A percentile compares a stretch with the other conserved stretches of the same genome.
Evolutionary conservation across 2,113 vertebrate genomes (phyloP).

Genomic region (Sinocyclocheilus maitianheensis): DNA sequence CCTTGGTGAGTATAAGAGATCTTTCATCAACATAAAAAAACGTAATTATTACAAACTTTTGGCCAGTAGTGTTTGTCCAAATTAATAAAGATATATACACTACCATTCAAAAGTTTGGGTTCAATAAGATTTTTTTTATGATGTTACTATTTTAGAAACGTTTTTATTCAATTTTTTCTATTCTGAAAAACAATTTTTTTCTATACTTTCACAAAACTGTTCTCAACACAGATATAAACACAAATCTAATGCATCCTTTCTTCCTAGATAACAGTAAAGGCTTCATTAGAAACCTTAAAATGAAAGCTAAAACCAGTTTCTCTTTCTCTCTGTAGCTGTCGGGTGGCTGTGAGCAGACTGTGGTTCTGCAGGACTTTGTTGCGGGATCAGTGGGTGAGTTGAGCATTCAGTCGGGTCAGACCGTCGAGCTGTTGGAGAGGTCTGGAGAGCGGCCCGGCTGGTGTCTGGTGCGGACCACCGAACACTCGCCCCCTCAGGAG

Average conservation of each 20-base stretch:
- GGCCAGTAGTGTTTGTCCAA: too few species aligned
- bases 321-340: conserved; percentile 79
- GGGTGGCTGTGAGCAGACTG: conserved; percentile 93
- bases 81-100: too few species aligned
- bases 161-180: neutral
- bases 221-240: neutral
- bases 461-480: conserved; percentile 90
- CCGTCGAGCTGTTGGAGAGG: conserved; percentile 93
- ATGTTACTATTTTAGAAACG: too few species aligned
- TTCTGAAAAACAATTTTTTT: too few species aligned
- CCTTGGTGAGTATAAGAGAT: too few species aligned
- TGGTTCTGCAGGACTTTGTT: conserved; percentile 91
- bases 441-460: conserved; percentile 88
- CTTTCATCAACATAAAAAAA: too few species aligned
- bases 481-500: conserved; percentile 87
- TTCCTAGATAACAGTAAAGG: neutral
- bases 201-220: neutral
- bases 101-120: neutral
- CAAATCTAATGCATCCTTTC: neutral
- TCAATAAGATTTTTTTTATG: neutral
- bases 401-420: conserved; percentile 92
- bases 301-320: neutral
- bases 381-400: conserved; percentile 84
- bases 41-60: too few species aligned
- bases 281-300: neutral